These are phyloP conservation scores for Spongilla lacustris DNA, from an alignment of 37 sponge, comb jelly and placozoan species.

Conservation along the genomic window DNA sequence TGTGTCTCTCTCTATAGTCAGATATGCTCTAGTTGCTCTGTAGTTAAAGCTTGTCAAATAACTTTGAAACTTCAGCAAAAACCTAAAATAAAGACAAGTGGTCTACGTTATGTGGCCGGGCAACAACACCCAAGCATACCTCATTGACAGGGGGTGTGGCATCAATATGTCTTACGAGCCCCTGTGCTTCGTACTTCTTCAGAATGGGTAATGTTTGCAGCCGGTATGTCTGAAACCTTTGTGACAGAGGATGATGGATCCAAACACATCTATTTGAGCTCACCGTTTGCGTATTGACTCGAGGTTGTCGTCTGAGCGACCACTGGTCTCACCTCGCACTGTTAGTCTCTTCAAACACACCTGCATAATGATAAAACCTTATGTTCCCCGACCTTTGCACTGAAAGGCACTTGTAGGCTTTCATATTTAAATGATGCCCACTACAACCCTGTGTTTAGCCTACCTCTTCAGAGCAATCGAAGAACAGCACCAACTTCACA, in stretches of 20 bases:
- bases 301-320: constrained; percentile 83
- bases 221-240: constrained; percentile 66
- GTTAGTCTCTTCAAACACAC: constrained; percentile 65
- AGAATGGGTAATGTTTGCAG: constrained; percentile 79
- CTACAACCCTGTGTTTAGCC: too few species aligned
- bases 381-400: neutral
- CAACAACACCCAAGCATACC: constrained; percentile 13
- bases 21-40: neutral
- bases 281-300: constrained; percentile 84
- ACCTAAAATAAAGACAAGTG: constrained; percentile 28
- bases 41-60: constrained; percentile 34
- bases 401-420: neutral
- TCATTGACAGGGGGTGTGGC: constrained; percentile 45
- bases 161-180: constrained; percentile 58
- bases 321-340: constrained; percentile 71
- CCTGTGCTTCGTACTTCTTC: constrained; percentile 59
- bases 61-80: constrained; percentile 65
- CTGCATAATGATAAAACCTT: constrained; percentile 6
- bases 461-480: constrained; percentile 91
- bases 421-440: too few species aligned
- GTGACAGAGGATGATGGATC: neutral
- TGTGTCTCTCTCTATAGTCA: neutral
- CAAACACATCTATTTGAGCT: neutral
- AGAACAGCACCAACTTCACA: constrained; percentile 88
- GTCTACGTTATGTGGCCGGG: neutral